Conservation (phyloP, 2,113 vertebrate genomes). For the Athene noctua region DNA sequence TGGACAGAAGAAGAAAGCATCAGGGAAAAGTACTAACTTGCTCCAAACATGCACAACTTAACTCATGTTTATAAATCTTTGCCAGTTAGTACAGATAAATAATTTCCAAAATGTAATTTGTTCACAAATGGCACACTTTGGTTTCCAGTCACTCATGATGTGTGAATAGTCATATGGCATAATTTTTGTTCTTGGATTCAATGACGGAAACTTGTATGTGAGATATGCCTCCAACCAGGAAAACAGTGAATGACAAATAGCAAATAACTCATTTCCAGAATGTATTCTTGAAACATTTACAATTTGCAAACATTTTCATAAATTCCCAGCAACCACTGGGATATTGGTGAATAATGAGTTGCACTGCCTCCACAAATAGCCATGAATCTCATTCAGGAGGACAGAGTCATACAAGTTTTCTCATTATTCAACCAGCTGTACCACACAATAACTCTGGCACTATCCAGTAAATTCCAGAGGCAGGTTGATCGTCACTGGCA, state of each 20-base stretch:
- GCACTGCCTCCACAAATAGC: neutral
- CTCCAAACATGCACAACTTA: neutral
- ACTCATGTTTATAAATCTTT: conserved; percentile 22
- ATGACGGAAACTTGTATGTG: neutral
- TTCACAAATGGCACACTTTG: conserved; percentile 24
- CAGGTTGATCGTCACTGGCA: neutral
- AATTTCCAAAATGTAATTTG: conserved; percentile 28
- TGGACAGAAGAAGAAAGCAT: conserved; percentile 12
- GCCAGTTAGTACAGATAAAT: conserved; percentile 23
- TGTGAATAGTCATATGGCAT: neutral
- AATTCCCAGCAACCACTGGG: conserved; percentile 8
- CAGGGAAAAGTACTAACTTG: neutral
- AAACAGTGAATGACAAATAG: neutral
- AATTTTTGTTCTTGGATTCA: conserved; percentile 3
- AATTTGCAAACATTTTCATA: conserved; percentile 36
- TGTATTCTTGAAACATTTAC: neutral
- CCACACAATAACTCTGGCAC: neutral
- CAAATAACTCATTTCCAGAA: conserved; percentile 24
- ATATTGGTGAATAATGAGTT: neutral
- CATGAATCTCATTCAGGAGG: neutral
- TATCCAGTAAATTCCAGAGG: neutral
- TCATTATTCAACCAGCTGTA: conserved; percentile 6
- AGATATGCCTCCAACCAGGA: neutral
- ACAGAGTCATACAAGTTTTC: neutral
- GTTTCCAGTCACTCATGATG: neutral